These are phyloP conservation scores for Lasius fuliginosus DNA, from an alignment of 2,888 invertebrate genomes.

Conservation along the genomic window DNA sequence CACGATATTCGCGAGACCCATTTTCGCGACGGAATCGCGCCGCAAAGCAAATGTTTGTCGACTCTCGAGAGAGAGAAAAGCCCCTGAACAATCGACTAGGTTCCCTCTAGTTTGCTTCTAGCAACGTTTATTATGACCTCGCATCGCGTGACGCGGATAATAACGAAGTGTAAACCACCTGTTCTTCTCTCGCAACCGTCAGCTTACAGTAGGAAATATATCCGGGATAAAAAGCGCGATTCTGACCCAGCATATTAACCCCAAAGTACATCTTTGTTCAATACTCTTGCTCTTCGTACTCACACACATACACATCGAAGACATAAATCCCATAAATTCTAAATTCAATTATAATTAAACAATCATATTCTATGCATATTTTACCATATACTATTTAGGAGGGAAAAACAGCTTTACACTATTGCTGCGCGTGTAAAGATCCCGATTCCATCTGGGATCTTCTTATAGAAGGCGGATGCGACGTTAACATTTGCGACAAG, in stretches of 20 bases:
- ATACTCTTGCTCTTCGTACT: background rate
- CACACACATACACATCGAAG: background rate
- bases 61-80: conserved; percentile 23
- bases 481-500: conserved; percentile 88
- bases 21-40: conserved; percentile 27
- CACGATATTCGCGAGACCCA: background rate
- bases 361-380: background rate
- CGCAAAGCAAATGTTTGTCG: conserved; percentile 44
- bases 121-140: conserved; percentile 58
- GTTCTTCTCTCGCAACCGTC: conserved; percentile 74
- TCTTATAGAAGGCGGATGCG: conserved; percentile 89
- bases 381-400: conserved; percentile 86
- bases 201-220: conserved; percentile 39
- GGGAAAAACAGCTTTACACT: conserved; percentile 90
- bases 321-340: background rate
- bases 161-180: conserved; percentile 82
- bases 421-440: conserved; percentile 89
- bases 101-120: conserved; percentile 59
- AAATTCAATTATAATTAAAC: background rate
- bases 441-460: conserved; percentile 88
- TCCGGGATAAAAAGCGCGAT: conserved; percentile 50
- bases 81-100: conserved; percentile 66
- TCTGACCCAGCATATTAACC: background rate
- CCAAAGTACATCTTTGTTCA: background rate
- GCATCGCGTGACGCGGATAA: conserved; percentile 80